Conservation (phyloP, 2,888 invertebrate genomes). For the Caenorhabditis plicata region DNA sequence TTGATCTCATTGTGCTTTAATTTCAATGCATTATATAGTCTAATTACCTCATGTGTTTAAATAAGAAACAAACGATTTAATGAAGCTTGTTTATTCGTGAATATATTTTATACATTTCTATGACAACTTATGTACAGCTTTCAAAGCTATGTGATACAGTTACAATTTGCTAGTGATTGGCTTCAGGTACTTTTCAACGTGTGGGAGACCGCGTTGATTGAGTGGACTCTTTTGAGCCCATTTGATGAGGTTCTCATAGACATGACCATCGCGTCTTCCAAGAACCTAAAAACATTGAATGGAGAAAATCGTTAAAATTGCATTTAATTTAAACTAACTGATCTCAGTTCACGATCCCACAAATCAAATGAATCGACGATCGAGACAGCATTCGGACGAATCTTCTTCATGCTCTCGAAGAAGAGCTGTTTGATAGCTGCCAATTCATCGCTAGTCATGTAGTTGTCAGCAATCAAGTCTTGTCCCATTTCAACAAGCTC, state of each 20-base stretch:
- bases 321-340: constrained; percentile 40
- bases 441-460: constrained; percentile 19
- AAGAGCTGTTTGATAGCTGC: constrained; percentile 20
- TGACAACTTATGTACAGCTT: too few species aligned
- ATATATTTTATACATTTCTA: too few species aligned
- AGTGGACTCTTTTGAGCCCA: constrained; percentile 64
- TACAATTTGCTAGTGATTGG: constrained; percentile 28
- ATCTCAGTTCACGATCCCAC: constrained; percentile 66
- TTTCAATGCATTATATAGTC: too few species aligned
- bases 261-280: constrained; percentile 67
- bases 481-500: constrained; percentile 26
- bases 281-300: too few species aligned
- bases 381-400: constrained; percentile 85
- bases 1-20: too few species aligned
- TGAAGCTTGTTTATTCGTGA: too few species aligned
- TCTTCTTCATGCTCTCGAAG: constrained; percentile 29
- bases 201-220: constrained; percentile 34
- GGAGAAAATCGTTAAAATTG: too few species aligned
- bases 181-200: constrained; percentile 34
- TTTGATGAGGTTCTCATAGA: constrained; percentile 65
- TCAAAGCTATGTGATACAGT: too few species aligned
- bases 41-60: too few species aligned
- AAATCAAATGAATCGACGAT: constrained; percentile 87
- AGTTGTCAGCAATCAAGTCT: constrained; percentile 27
- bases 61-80: too few species aligned